These are phyloP conservation scores for Albula goreensis DNA, from an alignment of 2,113 vertebrate species.

Conservation along the genomic window DNA sequence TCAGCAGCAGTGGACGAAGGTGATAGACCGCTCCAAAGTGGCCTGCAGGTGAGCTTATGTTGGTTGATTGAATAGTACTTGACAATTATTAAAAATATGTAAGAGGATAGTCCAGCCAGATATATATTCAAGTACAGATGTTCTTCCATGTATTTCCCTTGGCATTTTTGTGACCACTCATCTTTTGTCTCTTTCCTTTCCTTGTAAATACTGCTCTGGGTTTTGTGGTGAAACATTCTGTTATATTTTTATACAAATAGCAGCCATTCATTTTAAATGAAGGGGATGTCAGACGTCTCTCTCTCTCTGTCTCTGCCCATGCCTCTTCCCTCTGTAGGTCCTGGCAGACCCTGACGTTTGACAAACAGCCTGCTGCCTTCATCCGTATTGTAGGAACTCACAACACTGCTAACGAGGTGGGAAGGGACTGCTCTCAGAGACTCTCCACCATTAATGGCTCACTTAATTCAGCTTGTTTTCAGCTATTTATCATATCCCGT, in stretches of 20 bases:
- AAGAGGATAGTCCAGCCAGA: no score
- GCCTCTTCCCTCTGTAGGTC: constrained; percentile 68
- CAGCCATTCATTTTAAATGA: no score
- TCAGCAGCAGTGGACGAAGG: constrained; percentile 94
- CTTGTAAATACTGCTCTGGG: no score
- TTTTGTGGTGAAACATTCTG: no score
- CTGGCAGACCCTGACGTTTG: constrained; percentile 91
- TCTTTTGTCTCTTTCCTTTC: background rate
- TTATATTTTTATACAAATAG: no score
- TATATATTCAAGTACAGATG: no score
- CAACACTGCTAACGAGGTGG: constrained; percentile 98
- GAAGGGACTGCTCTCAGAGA: background rate
- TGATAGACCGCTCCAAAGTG: constrained; percentile 86
- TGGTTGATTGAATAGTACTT: no score
- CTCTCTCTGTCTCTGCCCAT: constrained; percentile 2
- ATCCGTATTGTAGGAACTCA: constrained; percentile 96
- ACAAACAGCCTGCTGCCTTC: constrained; percentile 89
- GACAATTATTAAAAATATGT: no score
- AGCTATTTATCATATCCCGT: no score
- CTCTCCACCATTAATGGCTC: no score
- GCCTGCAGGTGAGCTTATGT: constrained; percentile 83
- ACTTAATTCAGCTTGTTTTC: no score
- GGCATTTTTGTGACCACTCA: background rate
- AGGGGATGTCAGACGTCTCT: no score
- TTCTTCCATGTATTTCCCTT: background rate